Evolutionary conservation across 1,140 invertebrate genomes (phyloP).

Genomic region (Papilio aristodemus): DNA sequence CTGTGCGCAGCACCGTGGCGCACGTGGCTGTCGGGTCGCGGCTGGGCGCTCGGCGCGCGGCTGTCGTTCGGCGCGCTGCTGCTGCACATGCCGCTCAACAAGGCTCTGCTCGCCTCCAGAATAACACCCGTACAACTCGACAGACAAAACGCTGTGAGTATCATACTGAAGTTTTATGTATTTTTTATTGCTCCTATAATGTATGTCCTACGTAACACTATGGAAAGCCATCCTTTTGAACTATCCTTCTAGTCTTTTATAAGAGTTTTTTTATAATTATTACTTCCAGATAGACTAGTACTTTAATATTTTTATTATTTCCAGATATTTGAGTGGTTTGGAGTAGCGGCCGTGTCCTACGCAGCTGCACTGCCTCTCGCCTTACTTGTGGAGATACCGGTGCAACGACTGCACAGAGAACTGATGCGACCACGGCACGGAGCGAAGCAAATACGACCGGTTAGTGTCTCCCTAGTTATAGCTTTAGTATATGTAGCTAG

Average conservation of each 20-base stretch:
- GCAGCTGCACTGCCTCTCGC: slow-evolving; percentile 65
- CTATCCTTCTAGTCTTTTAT: no score
- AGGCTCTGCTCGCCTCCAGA: slow-evolving; percentile 54
- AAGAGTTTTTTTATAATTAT: no score
- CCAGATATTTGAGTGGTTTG: slow-evolving; percentile 64
- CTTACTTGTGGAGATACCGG: slow-evolving; percentile 66
- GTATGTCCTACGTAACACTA: no score
- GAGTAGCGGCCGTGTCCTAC: slow-evolving; percentile 59
- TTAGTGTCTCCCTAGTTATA: background rate
- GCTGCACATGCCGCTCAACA: slow-evolving; percentile 68
- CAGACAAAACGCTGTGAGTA: slow-evolving; percentile 47
- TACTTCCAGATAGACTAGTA: no score
- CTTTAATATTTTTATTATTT: background rate
- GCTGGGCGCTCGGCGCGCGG: slow-evolving; percentile 54
- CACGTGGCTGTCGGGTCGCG: slow-evolving; percentile 45
- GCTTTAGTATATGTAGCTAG: no score
- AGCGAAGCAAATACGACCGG: slow-evolving; percentile 31
- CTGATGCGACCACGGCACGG: slow-evolving; percentile 37
- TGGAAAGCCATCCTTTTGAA: no score
- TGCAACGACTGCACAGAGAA: slow-evolving; percentile 55
- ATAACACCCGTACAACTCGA: slow-evolving; percentile 53
- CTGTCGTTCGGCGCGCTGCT: slow-evolving; percentile 68
- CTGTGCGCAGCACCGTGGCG: slow-evolving; percentile 53
- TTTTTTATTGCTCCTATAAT: no score
- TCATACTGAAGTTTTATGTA: background rate